Base-by-base conservation (phyloP, 2,113 vertebrate species). In the Psephotus haematonotus region DNA sequence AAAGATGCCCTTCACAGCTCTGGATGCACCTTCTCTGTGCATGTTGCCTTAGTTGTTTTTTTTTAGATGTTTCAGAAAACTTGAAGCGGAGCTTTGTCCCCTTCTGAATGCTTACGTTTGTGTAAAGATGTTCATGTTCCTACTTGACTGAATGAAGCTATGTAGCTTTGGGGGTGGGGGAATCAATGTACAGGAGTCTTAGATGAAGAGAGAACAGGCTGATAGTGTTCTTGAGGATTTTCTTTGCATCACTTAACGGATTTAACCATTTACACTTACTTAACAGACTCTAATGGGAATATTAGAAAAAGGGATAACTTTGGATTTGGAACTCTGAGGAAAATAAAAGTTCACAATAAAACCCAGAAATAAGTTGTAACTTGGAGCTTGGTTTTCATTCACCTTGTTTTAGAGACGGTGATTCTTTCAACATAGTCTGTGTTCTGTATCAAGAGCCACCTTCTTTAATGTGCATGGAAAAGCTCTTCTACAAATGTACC, bases 31-130 rank as follows among this genome's bases (percentile, higher is more conserved):
- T 69, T 90, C 52, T 74, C 28, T 4, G 0, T 47, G 4, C 2
- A 3, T 6, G 0, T 43, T 39, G 27, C 64, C 47, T 52, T 10
- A 8, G 0, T 15, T 9, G 18, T 15, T 47, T 18, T 87, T 93
- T 20, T 46, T 33, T 60, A 82, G 85, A 15, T 20, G 13, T 39
- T 89, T 71, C 46, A 55, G 77, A 74, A 80, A 74, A 35, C 27
- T 37, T 27, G 15, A 72, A 59, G 18, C 7, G 9, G 17, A 11
- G 4, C 25, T 74, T 53, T 53, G 24, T 78, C 67, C 27, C 50
- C 59, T 82, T 53, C 64, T 39, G 49, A 67, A 27, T 13, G 0
- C 16, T 63, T 37, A 1, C 0, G 6, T 68, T 69, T 67, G 47
- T 60, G 65, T 87, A 4, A 68, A 64, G 74, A 31, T 49, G 35